phyloP scores from a whole-genome alignment of 2,888 invertebrate genomes.

The Philereme vetulata region DNA sequence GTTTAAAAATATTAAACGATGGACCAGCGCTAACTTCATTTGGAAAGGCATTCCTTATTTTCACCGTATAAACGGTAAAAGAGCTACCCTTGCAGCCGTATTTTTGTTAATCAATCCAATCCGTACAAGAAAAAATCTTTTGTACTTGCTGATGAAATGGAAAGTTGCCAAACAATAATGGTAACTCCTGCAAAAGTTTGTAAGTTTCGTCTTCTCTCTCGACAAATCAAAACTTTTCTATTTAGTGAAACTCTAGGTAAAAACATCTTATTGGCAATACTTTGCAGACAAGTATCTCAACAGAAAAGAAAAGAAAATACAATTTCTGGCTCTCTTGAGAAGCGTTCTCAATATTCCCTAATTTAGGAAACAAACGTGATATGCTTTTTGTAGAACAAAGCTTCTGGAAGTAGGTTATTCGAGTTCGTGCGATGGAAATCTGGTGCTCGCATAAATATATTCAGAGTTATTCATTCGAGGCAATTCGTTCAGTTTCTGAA shows the following conservation, averaged over 20 bases:
- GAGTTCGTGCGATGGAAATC: constrained; percentile 46
- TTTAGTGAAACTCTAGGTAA: constrained; percentile 30
- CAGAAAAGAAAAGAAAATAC: constrained; percentile 9
- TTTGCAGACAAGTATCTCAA: neutral
- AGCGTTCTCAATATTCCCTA: neutral
- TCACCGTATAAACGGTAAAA: too few relatives aligned
- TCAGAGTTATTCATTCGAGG: constrained; percentile 64
- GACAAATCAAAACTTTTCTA: constrained; percentile 61
- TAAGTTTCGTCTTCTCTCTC: constrained; percentile 49
- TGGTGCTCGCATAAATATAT: constrained; percentile 55
- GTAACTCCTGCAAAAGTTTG: constrained; percentile 52
- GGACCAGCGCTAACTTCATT: too few relatives aligned
- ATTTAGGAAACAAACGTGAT: constrained; percentile 13
- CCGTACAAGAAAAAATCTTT: constrained; percentile 15
- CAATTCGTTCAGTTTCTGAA: constrained; percentile 61
- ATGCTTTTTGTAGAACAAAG: constrained; percentile 36
- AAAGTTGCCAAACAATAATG: constrained; percentile 51
- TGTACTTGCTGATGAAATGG: constrained; percentile 50
- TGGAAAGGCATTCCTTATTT: too few relatives aligned
- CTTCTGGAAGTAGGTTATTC: constrained; percentile 43
- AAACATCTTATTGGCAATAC: constrained; percentile 17
- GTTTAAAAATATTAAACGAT: too few relatives aligned
- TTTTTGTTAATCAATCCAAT: constrained; percentile 5
- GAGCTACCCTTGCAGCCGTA: too few relatives aligned
- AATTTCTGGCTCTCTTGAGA: neutral